Evolutionary conservation across 2,797 vertebrate genomes (phyloP).

Genomic region (Columba guinea): DNA sequence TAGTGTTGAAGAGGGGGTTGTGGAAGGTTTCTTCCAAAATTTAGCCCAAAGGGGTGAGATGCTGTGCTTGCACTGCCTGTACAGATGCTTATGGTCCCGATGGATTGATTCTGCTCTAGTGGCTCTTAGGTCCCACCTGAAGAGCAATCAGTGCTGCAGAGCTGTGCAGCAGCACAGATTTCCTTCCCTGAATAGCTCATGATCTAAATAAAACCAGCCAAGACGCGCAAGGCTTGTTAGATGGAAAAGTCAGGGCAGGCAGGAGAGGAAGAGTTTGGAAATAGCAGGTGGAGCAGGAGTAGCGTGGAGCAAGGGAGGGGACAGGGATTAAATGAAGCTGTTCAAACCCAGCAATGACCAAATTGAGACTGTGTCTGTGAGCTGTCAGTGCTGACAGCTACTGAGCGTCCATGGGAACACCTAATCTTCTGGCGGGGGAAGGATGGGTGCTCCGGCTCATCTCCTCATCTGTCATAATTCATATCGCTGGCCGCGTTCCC

Average conservation of each 20-base stretch:
- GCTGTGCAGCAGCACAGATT: neutral
- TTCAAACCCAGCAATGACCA: neutral
- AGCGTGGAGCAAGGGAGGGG: fast-evolving
- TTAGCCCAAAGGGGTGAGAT: neutral
- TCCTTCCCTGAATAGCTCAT: neutral
- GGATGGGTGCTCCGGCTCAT: neutral
- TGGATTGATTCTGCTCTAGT: neutral
- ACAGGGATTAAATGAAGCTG: neutral
- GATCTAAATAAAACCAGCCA: neutral
- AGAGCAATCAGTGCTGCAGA: neutral
- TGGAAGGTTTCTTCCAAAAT: neutral
- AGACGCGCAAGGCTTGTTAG: fast-evolving
- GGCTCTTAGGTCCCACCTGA: neutral
- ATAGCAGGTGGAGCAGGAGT: neutral
- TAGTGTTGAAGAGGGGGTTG: neutral
- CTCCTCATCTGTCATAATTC: neutral
- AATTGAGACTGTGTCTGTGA: fast-evolving
- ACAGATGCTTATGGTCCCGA: fast-evolving
- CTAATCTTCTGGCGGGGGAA: neutral
- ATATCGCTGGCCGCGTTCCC: neutral
- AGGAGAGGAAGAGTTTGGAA: neutral
- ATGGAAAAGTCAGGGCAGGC: fast-evolving
- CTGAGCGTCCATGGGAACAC: fast-evolving
- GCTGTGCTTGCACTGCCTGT: neutral
- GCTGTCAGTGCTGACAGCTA: neutral